phyloP scores from a whole-genome alignment of 2,113 vertebrate species.

The Orthonyx spaldingii region DNA sequence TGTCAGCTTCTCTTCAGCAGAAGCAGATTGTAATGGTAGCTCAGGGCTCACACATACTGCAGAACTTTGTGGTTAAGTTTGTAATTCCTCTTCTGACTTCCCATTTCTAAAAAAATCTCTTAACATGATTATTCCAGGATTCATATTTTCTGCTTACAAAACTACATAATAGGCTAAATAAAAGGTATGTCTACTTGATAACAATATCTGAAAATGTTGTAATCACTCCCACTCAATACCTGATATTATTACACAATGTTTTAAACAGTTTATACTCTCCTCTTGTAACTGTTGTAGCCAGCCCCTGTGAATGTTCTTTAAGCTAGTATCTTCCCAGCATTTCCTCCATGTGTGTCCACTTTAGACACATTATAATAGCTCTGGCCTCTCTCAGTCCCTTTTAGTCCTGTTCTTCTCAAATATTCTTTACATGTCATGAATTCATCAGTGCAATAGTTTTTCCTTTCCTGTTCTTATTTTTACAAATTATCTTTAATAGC shows the following conservation, averaged over 20 bases:
- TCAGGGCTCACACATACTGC: constrained; percentile 15
- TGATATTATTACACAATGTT: not conserved
- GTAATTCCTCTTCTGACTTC: not conserved
- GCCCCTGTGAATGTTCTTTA: not conserved
- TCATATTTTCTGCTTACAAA: not conserved
- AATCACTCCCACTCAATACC: not conserved
- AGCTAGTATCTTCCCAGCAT: not conserved
- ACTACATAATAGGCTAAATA: not conserved
- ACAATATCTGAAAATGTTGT: not conserved
- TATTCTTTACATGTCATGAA: not conserved
- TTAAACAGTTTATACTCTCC: not conserved
- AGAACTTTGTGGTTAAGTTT: not conserved
- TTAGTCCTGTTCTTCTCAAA: not conserved
- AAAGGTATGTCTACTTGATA: not conserved
- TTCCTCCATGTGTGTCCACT: not conserved
- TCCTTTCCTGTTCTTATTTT: not conserved
- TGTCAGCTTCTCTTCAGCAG: not conserved
- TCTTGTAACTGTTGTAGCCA: not conserved
- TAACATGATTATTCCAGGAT: not conserved
- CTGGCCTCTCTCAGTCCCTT: not conserved
- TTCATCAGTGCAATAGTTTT: not conserved
- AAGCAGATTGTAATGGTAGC: not conserved
- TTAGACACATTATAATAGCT: not conserved
- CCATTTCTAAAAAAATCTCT: not conserved
- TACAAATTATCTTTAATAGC: not conserved